phyloP scores from a whole-genome alignment of 1,140 invertebrate species.

The Macrotrachela quadricornifera region DNA sequence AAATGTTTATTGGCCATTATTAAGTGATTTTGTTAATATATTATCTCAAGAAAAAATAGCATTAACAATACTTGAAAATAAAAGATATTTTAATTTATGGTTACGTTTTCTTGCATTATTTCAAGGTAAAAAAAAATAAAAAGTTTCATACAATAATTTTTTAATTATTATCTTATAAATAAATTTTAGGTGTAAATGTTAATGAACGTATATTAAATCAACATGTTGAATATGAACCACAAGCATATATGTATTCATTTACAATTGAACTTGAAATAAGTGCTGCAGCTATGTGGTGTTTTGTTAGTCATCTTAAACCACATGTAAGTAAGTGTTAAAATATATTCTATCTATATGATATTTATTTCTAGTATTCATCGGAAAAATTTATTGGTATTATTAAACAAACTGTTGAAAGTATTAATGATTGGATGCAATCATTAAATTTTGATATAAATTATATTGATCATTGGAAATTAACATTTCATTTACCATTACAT shows the following conservation, averaged over 20 bases:
- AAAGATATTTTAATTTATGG: conserved; percentile 70
- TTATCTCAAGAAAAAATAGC: conserved; percentile 72
- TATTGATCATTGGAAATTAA: conserved; percentile 28
- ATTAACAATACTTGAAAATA: conserved; percentile 62
- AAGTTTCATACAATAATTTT: too few species aligned
- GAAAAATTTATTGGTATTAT: neutral
- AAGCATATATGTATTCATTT: conserved; percentile 86
- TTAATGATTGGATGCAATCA: too few species aligned
- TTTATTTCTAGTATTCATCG: neutral
- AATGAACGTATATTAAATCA: conserved; percentile 65
- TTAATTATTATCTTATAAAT: too few species aligned
- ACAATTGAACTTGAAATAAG: conserved; percentile 83
- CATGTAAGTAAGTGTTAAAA: neutral
- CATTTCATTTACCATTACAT: conserved; percentile 83
- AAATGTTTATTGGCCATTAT: conserved; percentile 89
- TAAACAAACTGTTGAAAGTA: neutral
- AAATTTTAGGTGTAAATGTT: conserved; percentile 52
- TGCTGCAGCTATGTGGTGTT: conserved; percentile 86
- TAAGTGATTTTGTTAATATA: conserved; percentile 91
- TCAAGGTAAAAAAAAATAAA: conserved; percentile 59
- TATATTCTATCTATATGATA: conserved; percentile 59
- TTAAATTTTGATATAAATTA: neutral
- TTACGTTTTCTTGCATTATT: conserved; percentile 74
- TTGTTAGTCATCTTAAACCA: conserved; percentile 55
- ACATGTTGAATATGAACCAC: conserved; percentile 87